phyloP scores from a whole-genome alignment of 2,113 vertebrate genomes.

The human region GRCh38 chr9:24982501-24983000 shows the following conservation, averaged over 20 bases:
- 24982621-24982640: background rate
- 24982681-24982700: conserved; percentile 68
- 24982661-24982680: conserved; percentile 60
- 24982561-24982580: background rate
- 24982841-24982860: conserved; percentile 90
- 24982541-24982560: background rate
- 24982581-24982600: background rate
- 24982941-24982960: conserved; percentile 84
- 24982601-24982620: background rate
- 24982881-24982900: conserved; percentile 91
- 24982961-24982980: conserved; percentile 86
- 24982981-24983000: conserved; percentile 78
- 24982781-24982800: conserved; percentile 84
- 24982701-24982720: conserved; percentile 48
- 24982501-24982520: background rate
- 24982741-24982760: conserved; percentile 74
- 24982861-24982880: conserved; percentile 90
- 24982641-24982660: conserved; percentile 35
- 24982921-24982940: conserved; percentile 86
- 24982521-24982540: background rate
- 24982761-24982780: conserved; percentile 85
- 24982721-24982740: conserved; percentile 79
- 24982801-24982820: conserved; percentile 90
- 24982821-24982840: conserved; percentile 83
- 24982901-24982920: conserved; percentile 89